Evolutionary conservation across 2,888 invertebrate species (phyloP).

Genomic region (Ischnus inquisitorius): DNA sequence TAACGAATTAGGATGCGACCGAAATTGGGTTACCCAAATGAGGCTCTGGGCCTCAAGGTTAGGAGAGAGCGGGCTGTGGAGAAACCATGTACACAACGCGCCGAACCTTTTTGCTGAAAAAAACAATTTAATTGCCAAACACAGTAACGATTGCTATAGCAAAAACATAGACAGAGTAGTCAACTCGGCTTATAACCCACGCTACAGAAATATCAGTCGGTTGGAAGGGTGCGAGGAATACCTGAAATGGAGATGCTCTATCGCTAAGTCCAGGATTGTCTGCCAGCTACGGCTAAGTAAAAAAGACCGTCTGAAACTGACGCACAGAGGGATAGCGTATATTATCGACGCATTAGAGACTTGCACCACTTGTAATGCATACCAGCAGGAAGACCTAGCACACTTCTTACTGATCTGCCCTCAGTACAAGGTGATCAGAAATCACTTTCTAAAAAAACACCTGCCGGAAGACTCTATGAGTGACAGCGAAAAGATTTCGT

Average conservation of each 20-base stretch:
- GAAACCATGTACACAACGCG: too few species aligned
- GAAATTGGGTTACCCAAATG: not conserved
- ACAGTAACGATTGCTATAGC: not conserved
- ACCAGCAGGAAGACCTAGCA: too few species aligned
- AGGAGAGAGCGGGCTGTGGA: too few species aligned
- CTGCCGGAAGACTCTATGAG: too few species aligned
- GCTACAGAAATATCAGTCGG: not conserved
- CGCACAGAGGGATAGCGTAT: not conserved
- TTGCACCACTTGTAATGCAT: too few species aligned
- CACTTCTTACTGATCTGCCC: too few species aligned
- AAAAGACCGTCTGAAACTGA: not conserved
- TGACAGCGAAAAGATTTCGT: too few species aligned
- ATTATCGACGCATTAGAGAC: too few species aligned
- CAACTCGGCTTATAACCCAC: slow-evolving; percentile 8
- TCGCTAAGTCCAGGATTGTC: not conserved
- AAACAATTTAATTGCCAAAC: not conserved
- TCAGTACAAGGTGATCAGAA: too few species aligned
- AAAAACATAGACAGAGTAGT: not conserved
- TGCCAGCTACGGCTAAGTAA: not conserved
- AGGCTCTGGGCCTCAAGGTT: too few species aligned
- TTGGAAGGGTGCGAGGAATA: not conserved
- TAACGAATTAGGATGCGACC: not conserved
- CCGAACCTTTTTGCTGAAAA: not conserved
- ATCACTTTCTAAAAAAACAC: too few species aligned
- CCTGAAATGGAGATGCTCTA: not conserved